phyloP scores from a whole-genome alignment of 2,797 vertebrate species.

The Semaprochilodus insignis region DNA sequence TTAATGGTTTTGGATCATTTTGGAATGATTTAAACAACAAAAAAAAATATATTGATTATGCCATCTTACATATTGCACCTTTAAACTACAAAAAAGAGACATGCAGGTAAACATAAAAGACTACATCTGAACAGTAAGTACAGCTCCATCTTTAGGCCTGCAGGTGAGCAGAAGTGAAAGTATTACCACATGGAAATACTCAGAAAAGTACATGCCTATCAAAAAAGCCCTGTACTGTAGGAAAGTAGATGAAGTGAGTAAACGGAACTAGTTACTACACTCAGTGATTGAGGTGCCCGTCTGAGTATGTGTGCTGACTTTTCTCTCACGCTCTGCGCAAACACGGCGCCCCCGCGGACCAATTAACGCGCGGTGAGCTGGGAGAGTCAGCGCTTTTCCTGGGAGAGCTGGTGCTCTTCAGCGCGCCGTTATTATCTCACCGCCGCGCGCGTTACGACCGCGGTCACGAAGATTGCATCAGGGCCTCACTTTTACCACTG shows the following conservation, averaged over 20 bases:
- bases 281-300: constrained; percentile 57
- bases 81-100: no score
- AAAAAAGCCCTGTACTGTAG: background rate
- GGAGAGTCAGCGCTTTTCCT: constrained; percentile 76
- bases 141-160: no score
- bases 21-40: no score
- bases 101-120: no score
- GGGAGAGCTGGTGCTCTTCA: constrained; percentile 61
- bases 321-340: constrained; percentile 74
- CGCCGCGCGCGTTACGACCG: constrained; percentile 79
- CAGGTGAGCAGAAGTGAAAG: no score
- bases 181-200: background rate
- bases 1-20: no score
- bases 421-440: constrained; percentile 75
- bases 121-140: no score
- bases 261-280: constrained; percentile 11
- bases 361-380: constrained; percentile 80
- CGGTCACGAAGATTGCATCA: constrained; percentile 84
- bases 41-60: no score
- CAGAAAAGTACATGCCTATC: background rate
- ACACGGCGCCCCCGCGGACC: constrained; percentile 81
- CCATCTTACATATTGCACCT: no score
- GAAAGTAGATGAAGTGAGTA: background rate
- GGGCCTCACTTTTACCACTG: constrained; percentile 74
- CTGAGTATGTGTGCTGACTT: constrained; percentile 67